A percentile compares a stretch with the other conserved stretches of the same genome.
Conservation (phyloP, 35 echinoderm and acorn worm species). For the Apostichopus parvimensis region DNA sequence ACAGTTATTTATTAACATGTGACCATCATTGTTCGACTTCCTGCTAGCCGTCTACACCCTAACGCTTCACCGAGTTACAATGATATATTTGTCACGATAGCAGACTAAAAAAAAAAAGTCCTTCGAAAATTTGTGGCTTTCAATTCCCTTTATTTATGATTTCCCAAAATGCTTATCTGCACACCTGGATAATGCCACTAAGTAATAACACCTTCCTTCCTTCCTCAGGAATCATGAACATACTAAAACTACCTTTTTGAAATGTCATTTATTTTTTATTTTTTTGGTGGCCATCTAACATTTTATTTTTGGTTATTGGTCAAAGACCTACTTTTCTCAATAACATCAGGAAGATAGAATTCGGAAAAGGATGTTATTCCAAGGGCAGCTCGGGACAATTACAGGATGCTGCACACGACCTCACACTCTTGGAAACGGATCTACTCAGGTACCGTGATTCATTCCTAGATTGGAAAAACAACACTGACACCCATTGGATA, state of each 20-base stretch:
- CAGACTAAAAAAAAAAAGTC: too few species aligned
- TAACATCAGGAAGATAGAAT: not conserved
- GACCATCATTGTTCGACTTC: too few species aligned
- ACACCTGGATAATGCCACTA: conserved; percentile 35
- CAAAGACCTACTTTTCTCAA: not conserved
- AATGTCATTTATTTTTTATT: conserved; percentile 5
- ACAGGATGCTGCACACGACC: conserved; percentile 18
- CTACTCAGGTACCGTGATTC: not conserved
- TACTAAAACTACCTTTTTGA: conserved; percentile 27
- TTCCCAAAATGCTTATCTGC: conserved; percentile 5
- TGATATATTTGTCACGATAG: too few species aligned
- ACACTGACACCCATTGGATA: too few species aligned
- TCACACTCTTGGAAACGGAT: not conserved
- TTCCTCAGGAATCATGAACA: conserved; percentile 13
- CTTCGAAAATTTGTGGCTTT: not conserved
- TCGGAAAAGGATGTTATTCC: conserved; percentile 22
- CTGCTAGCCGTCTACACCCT: too few species aligned
- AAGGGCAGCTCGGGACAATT: conserved; percentile 12
- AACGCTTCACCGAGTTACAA: too few species aligned
- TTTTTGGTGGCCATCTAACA: not conserved
- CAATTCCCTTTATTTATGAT: not conserved
- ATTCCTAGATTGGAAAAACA: not conserved
- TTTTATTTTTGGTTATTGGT: not conserved
- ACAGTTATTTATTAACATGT: too few species aligned
- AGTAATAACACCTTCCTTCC: conserved; percentile 9